phyloP scores from a whole-genome alignment of 2,888 invertebrate genomes.

The Myopa tessellatipennis region DNA sequence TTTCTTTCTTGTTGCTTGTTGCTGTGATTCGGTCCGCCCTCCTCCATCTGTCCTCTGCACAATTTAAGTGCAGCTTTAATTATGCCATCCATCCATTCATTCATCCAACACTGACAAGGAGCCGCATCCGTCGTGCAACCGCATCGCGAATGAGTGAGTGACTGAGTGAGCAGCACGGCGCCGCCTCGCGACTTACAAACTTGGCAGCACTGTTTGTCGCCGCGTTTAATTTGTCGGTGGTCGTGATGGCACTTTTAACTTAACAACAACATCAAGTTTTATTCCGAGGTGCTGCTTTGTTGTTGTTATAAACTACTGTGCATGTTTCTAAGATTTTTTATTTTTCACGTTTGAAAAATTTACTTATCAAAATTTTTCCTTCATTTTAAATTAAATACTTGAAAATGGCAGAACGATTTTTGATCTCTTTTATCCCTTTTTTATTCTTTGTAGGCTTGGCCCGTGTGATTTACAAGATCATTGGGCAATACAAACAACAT shows the following conservation, averaged over 20 bases:
- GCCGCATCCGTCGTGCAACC: not conserved
- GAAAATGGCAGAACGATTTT: not conserved
- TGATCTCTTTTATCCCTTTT: slow-evolving; percentile 16
- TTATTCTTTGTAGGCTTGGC: slow-evolving; percentile 79
- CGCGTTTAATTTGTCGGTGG: too few species aligned
- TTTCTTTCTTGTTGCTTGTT: not conserved
- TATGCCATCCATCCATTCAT: slow-evolving; percentile 10
- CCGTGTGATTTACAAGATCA: slow-evolving; percentile 83
- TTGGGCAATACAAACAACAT: slow-evolving; percentile 63
- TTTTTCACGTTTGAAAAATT: too few species aligned
- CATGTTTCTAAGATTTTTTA: not conserved
- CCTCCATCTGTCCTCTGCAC: not conserved
- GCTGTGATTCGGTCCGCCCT: too few species aligned
- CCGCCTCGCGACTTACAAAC: too few species aligned
- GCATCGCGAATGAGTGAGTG: not conserved
- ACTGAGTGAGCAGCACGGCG: too few species aligned
- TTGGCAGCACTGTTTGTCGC: too few species aligned
- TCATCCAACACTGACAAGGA: not conserved
- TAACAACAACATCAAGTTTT: too few species aligned
- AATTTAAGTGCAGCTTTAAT: slow-evolving; percentile 25
- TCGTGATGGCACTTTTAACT: too few species aligned
- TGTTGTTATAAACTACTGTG: too few species aligned
- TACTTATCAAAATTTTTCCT: not conserved
- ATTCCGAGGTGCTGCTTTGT: too few species aligned
- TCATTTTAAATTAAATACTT: not conserved